phyloP scores from a whole-genome alignment of 2,888 invertebrate genomes.

The Lysandra coridon region DNA sequence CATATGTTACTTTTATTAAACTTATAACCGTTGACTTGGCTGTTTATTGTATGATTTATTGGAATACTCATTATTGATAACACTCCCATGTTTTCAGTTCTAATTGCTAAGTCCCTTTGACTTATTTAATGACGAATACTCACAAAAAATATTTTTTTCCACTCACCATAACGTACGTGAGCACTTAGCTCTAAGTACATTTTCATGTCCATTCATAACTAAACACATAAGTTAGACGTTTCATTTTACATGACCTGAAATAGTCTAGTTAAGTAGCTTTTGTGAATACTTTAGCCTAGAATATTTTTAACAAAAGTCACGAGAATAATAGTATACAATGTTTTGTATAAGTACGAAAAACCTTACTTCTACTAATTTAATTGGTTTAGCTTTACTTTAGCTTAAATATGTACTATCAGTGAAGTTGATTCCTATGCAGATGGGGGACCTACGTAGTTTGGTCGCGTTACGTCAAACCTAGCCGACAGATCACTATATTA shows the following conservation, averaged over 20 bases:
- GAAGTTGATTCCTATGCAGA: too few relatives aligned
- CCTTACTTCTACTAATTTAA: too few relatives aligned
- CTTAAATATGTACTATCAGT: too few relatives aligned
- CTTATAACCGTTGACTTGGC: too few relatives aligned
- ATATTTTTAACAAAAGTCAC: background rate
- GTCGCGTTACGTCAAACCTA: too few relatives aligned
- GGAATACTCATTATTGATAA: background rate
- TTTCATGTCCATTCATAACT: slow-evolving; percentile 14
- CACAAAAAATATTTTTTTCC: background rate
- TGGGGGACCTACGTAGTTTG: too few relatives aligned
- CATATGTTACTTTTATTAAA: too few relatives aligned
- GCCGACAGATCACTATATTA: too few relatives aligned
- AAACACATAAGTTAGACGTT: background rate
- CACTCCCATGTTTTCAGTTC: background rate
- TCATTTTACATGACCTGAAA: slow-evolving; percentile 11
- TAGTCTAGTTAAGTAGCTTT: background rate
- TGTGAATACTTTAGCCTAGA: background rate
- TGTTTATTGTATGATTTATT: too few relatives aligned
- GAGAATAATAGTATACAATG: background rate
- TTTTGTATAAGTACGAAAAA: background rate
- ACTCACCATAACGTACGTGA: background rate
- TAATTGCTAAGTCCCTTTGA: background rate
- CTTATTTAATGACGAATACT: background rate
- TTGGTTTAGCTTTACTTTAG: too few relatives aligned
- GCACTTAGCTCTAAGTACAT: slow-evolving; percentile 7